Percentiles rank a stretch among this genome's conserved stretches.
Evolutionary conservation across 2,113 vertebrate genomes (phyloP).

Genomic region (Dipodomys spectabilis): DNA sequence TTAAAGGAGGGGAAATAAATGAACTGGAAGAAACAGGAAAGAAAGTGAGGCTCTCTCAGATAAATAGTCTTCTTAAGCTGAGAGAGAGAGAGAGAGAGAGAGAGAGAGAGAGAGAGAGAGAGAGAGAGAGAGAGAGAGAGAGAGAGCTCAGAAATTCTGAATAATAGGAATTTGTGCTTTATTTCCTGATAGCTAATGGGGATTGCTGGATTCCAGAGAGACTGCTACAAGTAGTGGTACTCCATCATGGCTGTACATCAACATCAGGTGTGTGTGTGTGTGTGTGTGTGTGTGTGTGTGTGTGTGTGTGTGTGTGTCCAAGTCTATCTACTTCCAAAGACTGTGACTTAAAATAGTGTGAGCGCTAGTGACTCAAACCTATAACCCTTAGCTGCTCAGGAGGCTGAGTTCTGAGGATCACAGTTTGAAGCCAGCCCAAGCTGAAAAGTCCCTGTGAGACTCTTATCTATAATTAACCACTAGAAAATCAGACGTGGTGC

Average conservation of each 20-base stretch:
- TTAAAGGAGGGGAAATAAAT: neutral
- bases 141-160: neutral
- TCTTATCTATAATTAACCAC: too few relatives aligned
- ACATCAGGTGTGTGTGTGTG: neutral
- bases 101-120: neutral
- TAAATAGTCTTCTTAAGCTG: neutral
- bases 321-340: neutral
- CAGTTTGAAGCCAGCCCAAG: too few relatives aligned
- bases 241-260: neutral
- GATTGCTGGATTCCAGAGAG: neutral
- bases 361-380: too few relatives aligned
- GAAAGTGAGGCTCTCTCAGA: neutral
- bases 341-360: neutral
- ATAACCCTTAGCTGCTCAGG: too few relatives aligned
- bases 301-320: too few relatives aligned
- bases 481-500: too few relatives aligned
- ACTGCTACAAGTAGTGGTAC: neutral
- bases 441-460: too few relatives aligned
- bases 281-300: too few relatives aligned
- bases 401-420: too few relatives aligned
- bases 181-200: neutral
- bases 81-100: neutral
- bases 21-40: neutral
- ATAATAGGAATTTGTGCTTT: neutral
- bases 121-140: neutral